Conservation (phyloP, 2,797 vertebrate species). For the Chaetodon trifasciatus region DNA sequence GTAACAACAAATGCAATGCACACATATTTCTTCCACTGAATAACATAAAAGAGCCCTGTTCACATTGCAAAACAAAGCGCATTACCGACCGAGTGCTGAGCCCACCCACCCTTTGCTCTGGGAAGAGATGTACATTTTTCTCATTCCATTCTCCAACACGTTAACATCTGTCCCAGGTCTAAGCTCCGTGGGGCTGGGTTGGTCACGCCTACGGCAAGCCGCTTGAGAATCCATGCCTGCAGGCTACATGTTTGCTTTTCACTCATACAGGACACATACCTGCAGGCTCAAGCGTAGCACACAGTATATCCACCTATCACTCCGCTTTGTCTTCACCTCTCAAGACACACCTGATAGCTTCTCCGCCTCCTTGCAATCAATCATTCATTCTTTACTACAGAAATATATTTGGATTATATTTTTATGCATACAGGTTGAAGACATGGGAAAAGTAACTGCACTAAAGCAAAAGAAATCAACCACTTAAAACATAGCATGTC, state of each 20-base stretch:
- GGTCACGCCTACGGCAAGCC: constrained; percentile 67
- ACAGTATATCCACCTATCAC: not conserved
- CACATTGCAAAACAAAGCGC: constrained; percentile 59
- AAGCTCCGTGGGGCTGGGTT: constrained; percentile 59
- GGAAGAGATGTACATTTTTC: constrained; percentile 83
- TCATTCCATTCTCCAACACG: constrained; percentile 85
- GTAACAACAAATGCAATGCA: not conserved
- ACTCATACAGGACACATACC: constrained; percentile 55
- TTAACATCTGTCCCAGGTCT: constrained; percentile 86
- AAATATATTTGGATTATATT: not conserved
- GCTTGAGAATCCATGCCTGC: constrained; percentile 69
- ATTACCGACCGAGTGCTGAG: constrained; percentile 33
- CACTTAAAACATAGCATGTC: not conserved
- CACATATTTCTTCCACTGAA: constrained; percentile 1
- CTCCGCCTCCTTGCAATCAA: not conserved
- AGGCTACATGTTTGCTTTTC: constrained; percentile 65
- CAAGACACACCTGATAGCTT: constrained; percentile 10
- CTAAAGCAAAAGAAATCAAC: not conserved
- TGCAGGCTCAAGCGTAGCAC: constrained; percentile 38
- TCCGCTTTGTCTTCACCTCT: constrained; percentile 17
- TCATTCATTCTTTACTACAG: not conserved
- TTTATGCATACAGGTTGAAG: not conserved
- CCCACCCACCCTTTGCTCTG: constrained; percentile 76
- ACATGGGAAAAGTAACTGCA: not conserved
- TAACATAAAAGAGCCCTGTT: constrained; percentile 20